Percentiles rank a stretch among this genome's conserved stretches.
Evolutionary conservation across 2,113 vertebrate species (phyloP).

Genomic region (Dunckerocampus dactyliophorus): DNA sequence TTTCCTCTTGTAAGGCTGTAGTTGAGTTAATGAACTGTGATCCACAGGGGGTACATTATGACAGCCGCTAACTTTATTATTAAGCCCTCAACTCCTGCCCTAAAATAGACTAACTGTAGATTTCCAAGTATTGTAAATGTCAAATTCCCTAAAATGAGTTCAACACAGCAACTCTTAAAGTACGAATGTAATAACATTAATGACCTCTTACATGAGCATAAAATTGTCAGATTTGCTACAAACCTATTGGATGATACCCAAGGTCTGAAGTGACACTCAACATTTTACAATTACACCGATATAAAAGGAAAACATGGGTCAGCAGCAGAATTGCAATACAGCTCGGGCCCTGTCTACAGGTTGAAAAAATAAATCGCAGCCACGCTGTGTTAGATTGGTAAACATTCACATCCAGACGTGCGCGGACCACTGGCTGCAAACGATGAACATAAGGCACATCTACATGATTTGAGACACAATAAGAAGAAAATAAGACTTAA

Average conservation of each 20-base stretch:
- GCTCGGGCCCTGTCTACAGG: too few relatives aligned
- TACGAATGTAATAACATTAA: background rate
- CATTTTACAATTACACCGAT: conserved; percentile 28
- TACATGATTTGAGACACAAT: too few relatives aligned
- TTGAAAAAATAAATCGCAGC: too few relatives aligned
- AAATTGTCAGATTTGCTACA: too few relatives aligned
- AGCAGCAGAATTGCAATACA: background rate
- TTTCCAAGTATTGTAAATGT: conserved; percentile 49
- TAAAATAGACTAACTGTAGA: background rate
- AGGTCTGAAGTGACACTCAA: conserved; percentile 18
- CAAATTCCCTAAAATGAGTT: conserved; percentile 41
- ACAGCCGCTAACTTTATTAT: conserved; percentile 65
- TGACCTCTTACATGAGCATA: too few relatives aligned
- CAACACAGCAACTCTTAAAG: background rate
- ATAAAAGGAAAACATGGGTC: conserved; percentile 32
- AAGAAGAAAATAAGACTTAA: too few relatives aligned
- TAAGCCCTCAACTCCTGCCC: conserved; percentile 25
- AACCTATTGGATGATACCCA: background rate
- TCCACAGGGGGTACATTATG: conserved; percentile 59
- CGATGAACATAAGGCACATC: too few relatives aligned
- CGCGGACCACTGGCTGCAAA: too few relatives aligned
- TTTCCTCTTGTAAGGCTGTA: conserved; percentile 40
- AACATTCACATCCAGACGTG: too few relatives aligned
- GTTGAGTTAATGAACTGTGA: conserved; percentile 65
- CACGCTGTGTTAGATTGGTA: too few relatives aligned